Evolutionary conservation across 2,888 invertebrate species (phyloP).

Genomic region (Diarsia brunnea): DNA sequence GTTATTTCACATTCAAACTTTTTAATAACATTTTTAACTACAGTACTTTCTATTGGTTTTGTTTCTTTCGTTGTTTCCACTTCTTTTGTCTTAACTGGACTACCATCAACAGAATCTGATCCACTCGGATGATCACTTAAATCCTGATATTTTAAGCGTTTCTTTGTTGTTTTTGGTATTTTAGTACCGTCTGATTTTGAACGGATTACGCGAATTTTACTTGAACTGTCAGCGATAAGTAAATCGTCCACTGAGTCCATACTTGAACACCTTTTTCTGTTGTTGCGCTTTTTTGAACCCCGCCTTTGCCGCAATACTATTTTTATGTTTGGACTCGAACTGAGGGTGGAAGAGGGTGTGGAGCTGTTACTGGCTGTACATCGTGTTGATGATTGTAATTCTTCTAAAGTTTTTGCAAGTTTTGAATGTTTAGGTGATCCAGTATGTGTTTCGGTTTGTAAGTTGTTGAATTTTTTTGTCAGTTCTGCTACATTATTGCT

Average conservation of each 20-base stretch:
- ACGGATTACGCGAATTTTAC: conserved; percentile 83
- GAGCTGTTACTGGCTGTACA: conserved; percentile 84
- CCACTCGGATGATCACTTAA: conserved; percentile 83
- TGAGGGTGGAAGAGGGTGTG: conserved; percentile 86
- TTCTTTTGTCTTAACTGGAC: conserved; percentile 73
- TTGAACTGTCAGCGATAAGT: conserved; percentile 76
- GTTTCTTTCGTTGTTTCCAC: conserved; percentile 68
- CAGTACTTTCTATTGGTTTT: conserved; percentile 74
- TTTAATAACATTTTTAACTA: conserved; percentile 86
- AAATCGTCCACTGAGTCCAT: conserved; percentile 87
- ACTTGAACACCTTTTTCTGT: conserved; percentile 88
- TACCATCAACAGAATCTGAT: conserved; percentile 85
- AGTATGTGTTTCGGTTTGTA: conserved; percentile 87
- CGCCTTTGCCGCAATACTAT: conserved; percentile 85
- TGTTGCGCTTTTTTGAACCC: conserved; percentile 87
- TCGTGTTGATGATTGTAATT: conserved; percentile 77
- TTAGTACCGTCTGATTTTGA: conserved; percentile 88
- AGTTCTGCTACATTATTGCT: conserved; percentile 92
- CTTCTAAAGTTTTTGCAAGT: conserved; percentile 89
- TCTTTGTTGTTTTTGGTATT: conserved; percentile 85
- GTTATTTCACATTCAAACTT: conserved; percentile 89
- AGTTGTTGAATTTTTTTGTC: conserved; percentile 93
- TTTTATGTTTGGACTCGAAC: conserved; percentile 88
- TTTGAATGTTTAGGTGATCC: conserved; percentile 89
- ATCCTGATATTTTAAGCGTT: conserved; percentile 82